phyloP scores from a whole-genome alignment of 2,888 invertebrate genomes.

The Chloroclysta siterata region DNA sequence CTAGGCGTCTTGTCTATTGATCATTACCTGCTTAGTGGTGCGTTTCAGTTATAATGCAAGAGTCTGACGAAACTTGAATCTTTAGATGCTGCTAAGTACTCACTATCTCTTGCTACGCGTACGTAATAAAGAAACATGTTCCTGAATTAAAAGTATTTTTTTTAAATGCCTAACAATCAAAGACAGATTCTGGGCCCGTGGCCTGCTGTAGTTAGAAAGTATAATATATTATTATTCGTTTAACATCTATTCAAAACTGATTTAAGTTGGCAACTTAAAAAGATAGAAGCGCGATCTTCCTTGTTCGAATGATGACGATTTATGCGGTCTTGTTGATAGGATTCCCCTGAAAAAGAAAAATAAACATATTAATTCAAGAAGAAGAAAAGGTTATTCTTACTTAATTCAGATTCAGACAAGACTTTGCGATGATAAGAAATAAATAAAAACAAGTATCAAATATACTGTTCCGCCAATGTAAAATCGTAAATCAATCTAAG shows the following conservation, averaged over 20 bases:
- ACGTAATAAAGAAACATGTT: neutral
- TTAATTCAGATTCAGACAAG: no score
- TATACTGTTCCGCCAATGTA: no score
- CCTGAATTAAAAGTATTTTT: constrained; percentile 1
- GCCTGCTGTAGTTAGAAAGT: neutral
- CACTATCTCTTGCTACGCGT: neutral
- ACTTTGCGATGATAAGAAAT: no score
- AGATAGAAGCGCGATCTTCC: neutral
- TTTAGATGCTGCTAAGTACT: neutral
- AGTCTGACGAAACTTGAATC: no score
- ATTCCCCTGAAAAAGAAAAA: constrained; percentile 60
- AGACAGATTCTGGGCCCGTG: neutral
- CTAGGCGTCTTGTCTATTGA: no score
- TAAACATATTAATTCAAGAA: neutral
- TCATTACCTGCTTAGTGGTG: no score
- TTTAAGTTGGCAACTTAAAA: constrained; percentile 6
- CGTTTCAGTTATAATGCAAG: no score
- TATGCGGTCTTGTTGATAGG: constrained; percentile 48
- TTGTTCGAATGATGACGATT: constrained; percentile 14
- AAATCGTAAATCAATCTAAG: no score
- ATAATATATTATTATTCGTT: neutral
- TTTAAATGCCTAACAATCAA: constrained; percentile 5
- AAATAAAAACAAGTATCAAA: no score
- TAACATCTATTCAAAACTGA: constrained; percentile 5
- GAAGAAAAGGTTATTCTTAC: no score